Base-by-base conservation (phyloP, 2,797 vertebrate genomes). In the Odontamblyopus lacepedii region DNA sequence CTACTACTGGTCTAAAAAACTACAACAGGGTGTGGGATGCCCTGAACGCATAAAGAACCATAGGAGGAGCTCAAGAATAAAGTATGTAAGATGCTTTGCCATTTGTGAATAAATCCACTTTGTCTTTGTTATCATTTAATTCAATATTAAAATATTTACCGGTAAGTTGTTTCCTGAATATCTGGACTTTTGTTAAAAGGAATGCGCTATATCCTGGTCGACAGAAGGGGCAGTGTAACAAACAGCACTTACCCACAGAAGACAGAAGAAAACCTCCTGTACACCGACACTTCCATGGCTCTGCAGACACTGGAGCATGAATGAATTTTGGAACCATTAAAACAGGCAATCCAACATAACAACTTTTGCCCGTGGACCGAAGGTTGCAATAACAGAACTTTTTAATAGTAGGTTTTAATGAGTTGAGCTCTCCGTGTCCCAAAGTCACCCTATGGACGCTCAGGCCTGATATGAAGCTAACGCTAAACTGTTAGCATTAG, bases 401-500 rank as follows among this genome's bases (percentile, higher is more conserved):
- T 19, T 27, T 27, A 29, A 50, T 1, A 18, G 12, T 29, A 19
- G n/a, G 13, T 51, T 26, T 66, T 19, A 27, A 3, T 7, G 15
- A 19, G 6, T 18, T 19, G 44, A 66, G 26, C 44, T 27, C 2
- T 50, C 18, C 18, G 26, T 29, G 5, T 30, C 7, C 13, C 29
- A 11, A 41, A n/a, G 3, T 18, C 6, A 50, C 13, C 32, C 62
- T 7, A 3, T 7, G 12, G 9, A 26, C 11, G n/a, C 5, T 4
- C 6, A 66, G 44, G 64, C 64, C 41, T 51, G 64, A 19, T 7
- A 51, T 19, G 38, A 23, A 48, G 63, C 63, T 48, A 48, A 27
- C 32, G 13, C 35, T 38, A 38, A 38, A 38, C 63, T 41, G 53
- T 69, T 85, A 86, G 84, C 85, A 56, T 62, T 16, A 75, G 82